A percentile compares a stretch with the other conserved stretches of the same genome.
These are phyloP conservation scores for Lasioglossum zephyrum DNA, from an alignment of 2,888 invertebrate species.

Conservation along the genomic window DNA sequence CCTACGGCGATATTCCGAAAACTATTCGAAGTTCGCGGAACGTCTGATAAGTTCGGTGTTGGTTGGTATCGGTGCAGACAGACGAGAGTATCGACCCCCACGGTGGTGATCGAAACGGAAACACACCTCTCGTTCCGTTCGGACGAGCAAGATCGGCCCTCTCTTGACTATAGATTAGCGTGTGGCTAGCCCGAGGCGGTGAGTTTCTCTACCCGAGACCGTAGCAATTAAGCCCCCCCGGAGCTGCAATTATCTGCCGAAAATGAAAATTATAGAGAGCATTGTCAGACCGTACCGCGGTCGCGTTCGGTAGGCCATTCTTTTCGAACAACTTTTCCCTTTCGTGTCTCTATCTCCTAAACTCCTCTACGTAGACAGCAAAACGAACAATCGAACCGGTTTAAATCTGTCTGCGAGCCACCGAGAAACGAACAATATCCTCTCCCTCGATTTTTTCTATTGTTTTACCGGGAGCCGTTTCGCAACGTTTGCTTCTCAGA, in stretches of 20 bases:
- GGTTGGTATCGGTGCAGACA: conserved; percentile 26
- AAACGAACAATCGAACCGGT: background rate
- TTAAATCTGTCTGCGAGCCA: background rate
- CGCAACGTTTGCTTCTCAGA: background rate
- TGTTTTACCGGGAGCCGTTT: conserved; percentile 3
- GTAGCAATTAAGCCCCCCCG: conserved; percentile 75
- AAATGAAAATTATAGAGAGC: conserved; percentile 80
- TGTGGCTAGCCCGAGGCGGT: conserved; percentile 61
- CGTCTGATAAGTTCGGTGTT: conserved; percentile 25
- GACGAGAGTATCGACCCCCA: conserved; percentile 46
- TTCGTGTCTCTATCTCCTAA: background rate
- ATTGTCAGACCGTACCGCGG: conserved; percentile 32
- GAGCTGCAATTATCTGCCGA: conserved; percentile 77
- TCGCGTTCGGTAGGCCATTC: conserved; percentile 28
- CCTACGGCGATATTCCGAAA: conserved; percentile 16
- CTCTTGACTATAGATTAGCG: conserved; percentile 57
- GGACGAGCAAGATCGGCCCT: conserved; percentile 55
- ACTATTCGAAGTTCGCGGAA: conserved; percentile 34
- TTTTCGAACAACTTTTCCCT: conserved; percentile 5
- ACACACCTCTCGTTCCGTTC: conserved; percentile 43
- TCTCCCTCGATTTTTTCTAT: background rate
- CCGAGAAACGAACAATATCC: too few relatives aligned
- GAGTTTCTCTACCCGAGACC: conserved; percentile 50
- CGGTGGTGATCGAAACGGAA: conserved; percentile 54
- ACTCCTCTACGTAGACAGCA: background rate